Conservation (phyloP, 2,113 vertebrate genomes). For the Condylura cristata region DNA sequence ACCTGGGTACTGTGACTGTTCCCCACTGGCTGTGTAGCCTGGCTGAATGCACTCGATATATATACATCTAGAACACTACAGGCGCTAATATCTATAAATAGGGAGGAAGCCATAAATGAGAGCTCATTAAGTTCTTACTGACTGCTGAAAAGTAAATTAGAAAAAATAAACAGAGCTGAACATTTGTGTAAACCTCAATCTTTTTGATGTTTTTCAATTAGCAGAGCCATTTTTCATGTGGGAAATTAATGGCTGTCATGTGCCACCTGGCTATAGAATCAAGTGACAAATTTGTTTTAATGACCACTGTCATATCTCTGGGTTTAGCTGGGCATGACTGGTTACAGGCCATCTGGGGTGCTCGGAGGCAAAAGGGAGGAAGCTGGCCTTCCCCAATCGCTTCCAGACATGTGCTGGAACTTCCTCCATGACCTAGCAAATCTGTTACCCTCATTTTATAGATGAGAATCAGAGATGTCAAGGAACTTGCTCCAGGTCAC, state of each 20-base stretch:
- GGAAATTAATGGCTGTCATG: slow-evolving; percentile 77
- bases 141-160: slow-evolving; percentile 80
- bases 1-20: neutral
- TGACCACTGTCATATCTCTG: slow-evolving; percentile 63
- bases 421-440: neutral
- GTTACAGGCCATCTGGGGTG: slow-evolving; percentile 44
- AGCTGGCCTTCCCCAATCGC: neutral
- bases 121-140: slow-evolving; percentile 79
- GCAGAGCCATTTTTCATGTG: slow-evolving; percentile 74
- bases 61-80: neutral
- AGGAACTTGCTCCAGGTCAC: neutral
- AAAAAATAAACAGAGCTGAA: slow-evolving; percentile 80
- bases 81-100: slow-evolving; percentile 66
- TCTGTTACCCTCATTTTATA: neutral
- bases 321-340: slow-evolving; percentile 10
- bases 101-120: slow-evolving; percentile 72
- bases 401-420: neutral
- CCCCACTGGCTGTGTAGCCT: neutral
- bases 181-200: slow-evolving; percentile 78
- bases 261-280: slow-evolving; percentile 73
- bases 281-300: slow-evolving; percentile 72
- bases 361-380: neutral
- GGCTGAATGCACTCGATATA: neutral
- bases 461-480: neutral
- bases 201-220: slow-evolving; percentile 82